These are phyloP conservation scores for Schlechtendalia chinensis DNA, from an alignment of 1,140 invertebrate species.

Conservation along the genomic window DNA sequence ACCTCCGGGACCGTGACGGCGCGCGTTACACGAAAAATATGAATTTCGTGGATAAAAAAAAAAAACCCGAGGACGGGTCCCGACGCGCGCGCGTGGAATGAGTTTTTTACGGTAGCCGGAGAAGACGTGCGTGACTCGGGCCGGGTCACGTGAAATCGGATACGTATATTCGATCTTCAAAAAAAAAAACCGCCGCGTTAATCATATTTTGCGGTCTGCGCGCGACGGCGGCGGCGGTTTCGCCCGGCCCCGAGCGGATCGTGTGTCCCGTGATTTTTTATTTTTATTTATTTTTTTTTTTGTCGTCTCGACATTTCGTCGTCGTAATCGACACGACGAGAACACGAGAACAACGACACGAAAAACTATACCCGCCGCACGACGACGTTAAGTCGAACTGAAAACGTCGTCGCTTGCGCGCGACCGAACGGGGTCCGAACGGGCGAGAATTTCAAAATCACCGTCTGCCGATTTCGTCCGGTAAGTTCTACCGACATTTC, in stretches of 20 bases:
- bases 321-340: neutral
- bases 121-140: neutral
- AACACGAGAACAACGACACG: too few species aligned
- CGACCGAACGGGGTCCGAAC: too few species aligned
- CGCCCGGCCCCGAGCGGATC: neutral
- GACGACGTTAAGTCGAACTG: too few species aligned
- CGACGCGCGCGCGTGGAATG: too few species aligned
- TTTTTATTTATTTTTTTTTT: too few species aligned
- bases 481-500: too few species aligned
- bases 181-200: constrained; percentile 18
- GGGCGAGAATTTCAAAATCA: too few species aligned
- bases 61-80: neutral
- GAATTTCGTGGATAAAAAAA: too few species aligned
- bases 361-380: too few species aligned
- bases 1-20: too few species aligned
- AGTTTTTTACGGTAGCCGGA: neutral
- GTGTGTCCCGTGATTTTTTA: neutral
- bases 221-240: neutral
- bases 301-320: neutral
- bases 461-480: too few species aligned
- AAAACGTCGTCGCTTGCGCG: too few species aligned
- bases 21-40: neutral
- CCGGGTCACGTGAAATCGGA: constrained; percentile 22
- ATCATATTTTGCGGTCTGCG: constrained; percentile 30
- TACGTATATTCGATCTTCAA: constrained; percentile 47